Evolutionary conservation across 2,797 vertebrate genomes (phyloP).

Genomic region (Chloroceryle inda): DNA sequence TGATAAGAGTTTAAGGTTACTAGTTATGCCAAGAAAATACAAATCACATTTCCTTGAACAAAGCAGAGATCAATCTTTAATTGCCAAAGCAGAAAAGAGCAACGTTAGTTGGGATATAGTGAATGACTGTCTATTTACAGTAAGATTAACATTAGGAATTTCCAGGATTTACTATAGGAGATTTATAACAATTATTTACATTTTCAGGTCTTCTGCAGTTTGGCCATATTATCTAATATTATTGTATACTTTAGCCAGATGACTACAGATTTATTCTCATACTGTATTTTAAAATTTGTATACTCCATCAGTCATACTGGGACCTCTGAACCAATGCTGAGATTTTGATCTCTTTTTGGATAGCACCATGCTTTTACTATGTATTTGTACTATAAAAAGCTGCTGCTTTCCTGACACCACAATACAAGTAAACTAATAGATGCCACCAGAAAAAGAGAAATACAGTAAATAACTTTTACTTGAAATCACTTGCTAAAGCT

Average conservation of each 20-base stretch:
- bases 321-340: not conserved
- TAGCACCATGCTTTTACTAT: not conserved
- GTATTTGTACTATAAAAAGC: not conserved
- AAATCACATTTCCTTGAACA: not conserved
- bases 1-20: not conserved
- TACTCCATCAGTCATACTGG: not conserved
- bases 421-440: not conserved
- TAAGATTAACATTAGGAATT: not conserved
- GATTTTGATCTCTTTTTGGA: not conserved
- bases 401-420: not conserved
- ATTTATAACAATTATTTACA: not conserved
- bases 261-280: not conserved
- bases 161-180: not conserved
- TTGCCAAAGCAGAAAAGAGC: not conserved
- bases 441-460: not conserved
- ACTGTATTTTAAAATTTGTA: not conserved
- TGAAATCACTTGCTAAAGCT: not conserved
- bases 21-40: not conserved
- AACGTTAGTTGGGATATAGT: not conserved
- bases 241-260: not conserved
- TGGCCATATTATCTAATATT: not conserved
- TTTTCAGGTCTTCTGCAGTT: not conserved
- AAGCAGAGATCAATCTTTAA: not conserved
- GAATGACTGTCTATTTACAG: not conserved
- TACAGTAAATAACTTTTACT: not conserved